Evolutionary conservation across 2,797 vertebrate genomes (phyloP).

Genomic region (Erpetoichthys calabaricus): DNA sequence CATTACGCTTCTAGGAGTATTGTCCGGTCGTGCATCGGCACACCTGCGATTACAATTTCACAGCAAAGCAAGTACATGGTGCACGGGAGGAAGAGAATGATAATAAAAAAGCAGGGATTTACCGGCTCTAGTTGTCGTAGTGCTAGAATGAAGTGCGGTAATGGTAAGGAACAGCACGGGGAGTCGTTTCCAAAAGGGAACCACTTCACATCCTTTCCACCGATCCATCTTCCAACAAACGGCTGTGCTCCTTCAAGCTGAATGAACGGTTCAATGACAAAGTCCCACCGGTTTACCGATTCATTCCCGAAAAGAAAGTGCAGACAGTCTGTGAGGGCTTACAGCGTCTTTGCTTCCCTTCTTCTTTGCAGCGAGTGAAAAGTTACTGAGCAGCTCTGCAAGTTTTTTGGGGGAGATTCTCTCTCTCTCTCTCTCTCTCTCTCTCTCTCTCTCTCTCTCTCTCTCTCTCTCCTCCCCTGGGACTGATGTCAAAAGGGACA

Average conservation of each 20-base stretch:
- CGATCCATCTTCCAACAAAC: slow-evolving; percentile 39
- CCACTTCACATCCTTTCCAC: slow-evolving; percentile 24
- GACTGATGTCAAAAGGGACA: slow-evolving; percentile 24
- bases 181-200: slow-evolving; percentile 26
- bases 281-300: slow-evolving; percentile 1
- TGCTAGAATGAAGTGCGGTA: slow-evolving; percentile 26
- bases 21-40: no score
- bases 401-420: slow-evolving; percentile 19
- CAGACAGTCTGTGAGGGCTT: no score
- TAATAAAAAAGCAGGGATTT: slow-evolving; percentile 20
- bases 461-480: slow-evolving; percentile 30
- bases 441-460: slow-evolving; percentile 30
- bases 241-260: background rate
- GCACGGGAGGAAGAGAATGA: no score
- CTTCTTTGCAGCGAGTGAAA: slow-evolving; percentile 8
- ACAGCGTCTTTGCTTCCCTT: background rate
- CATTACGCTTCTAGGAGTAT: no score
- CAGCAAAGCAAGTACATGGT: no score
- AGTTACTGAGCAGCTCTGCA: slow-evolving; percentile 21
- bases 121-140: slow-evolving; percentile 33
- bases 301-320: no score
- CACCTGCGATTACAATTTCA: no score
- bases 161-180: slow-evolving; percentile 28
- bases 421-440: slow-evolving; percentile 42
- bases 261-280: slow-evolving; percentile 16